A percentile compares a stretch with the other conserved stretches of the same genome.
These are phyloP conservation scores for Staurois parvus DNA, from an alignment of 2,797 vertebrate species.

Conservation along the genomic window DNA sequence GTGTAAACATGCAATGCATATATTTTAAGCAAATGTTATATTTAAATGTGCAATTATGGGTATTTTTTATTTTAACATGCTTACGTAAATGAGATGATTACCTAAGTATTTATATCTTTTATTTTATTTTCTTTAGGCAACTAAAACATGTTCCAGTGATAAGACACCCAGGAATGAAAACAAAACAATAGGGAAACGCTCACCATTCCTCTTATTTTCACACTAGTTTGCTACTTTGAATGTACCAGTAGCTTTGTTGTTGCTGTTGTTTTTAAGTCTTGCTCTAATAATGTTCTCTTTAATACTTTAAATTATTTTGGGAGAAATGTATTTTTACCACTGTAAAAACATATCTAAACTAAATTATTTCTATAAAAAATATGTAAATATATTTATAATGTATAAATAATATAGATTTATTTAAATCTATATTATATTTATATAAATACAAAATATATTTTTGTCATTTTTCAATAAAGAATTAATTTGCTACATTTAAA, in stretches of 20 bases:
- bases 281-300: too few relatives aligned
- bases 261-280: neutral
- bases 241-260: neutral
- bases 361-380: slow-evolving; percentile 11
- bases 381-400: slow-evolving; percentile 4
- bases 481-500: neutral
- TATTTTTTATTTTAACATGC: neutral
- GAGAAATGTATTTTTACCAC: neutral
- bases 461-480: neutral
- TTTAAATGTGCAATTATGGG: neutral
- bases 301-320: neutral
- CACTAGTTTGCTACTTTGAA: neutral
- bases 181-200: neutral
- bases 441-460: neutral
- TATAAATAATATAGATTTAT: neutral
- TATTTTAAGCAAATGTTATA: too few relatives aligned
- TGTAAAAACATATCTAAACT: neutral
- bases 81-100: neutral
- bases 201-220: neutral
- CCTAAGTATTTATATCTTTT: neutral
- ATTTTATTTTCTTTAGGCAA: neutral
- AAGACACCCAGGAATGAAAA: neutral
- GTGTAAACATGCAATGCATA: too few relatives aligned
- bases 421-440: too few relatives aligned
- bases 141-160: slow-evolving; percentile 22